Percentiles rank a stretch among this genome's conserved stretches.
Conservation (phyloP, 2,888 invertebrate species). For the Lingula anatina region DNA sequence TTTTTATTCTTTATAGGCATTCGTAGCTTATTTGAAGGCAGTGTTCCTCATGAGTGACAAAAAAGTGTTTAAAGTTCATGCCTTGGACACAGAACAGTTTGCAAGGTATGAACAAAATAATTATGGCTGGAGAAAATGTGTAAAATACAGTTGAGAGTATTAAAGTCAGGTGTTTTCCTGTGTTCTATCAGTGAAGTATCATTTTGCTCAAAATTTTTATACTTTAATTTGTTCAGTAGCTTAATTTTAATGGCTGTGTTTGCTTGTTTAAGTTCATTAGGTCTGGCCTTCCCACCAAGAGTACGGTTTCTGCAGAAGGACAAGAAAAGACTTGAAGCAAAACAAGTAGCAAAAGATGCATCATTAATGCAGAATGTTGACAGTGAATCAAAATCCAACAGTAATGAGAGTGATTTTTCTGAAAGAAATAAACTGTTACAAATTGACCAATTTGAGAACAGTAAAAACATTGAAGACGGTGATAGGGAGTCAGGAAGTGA, state of each 20-base stretch:
- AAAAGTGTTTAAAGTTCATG: conserved; percentile 77
- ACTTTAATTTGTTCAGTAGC: background rate
- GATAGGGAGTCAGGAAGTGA: conserved; percentile 9
- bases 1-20: conserved; percentile 59
- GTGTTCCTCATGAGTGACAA: conserved; percentile 91
- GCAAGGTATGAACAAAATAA: conserved; percentile 65
- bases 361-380: background rate
- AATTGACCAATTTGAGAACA: background rate
- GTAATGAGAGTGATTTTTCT: background rate
- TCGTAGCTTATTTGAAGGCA: conserved; percentile 85
- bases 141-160: too few relatives aligned
- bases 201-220: too few relatives aligned
- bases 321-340: conserved; percentile 14
- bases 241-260: background rate
- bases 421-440: conserved; percentile 3
- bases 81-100: conserved; percentile 75
- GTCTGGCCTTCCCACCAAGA: conserved; percentile 80
- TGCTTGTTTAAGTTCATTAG: conserved; percentile 63
- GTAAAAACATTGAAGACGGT: background rate
- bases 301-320: conserved; percentile 69
- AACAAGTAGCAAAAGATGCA: conserved; percentile 11
- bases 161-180: too few relatives aligned
- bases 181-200: too few relatives aligned
- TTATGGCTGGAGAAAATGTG: background rate
- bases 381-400: background rate